Percentiles rank a stretch among this genome's conserved stretches.
phyloP scores from a whole-genome alignment of 92 coral and sea anemone species.

The Heteractis magnifica region DNA sequence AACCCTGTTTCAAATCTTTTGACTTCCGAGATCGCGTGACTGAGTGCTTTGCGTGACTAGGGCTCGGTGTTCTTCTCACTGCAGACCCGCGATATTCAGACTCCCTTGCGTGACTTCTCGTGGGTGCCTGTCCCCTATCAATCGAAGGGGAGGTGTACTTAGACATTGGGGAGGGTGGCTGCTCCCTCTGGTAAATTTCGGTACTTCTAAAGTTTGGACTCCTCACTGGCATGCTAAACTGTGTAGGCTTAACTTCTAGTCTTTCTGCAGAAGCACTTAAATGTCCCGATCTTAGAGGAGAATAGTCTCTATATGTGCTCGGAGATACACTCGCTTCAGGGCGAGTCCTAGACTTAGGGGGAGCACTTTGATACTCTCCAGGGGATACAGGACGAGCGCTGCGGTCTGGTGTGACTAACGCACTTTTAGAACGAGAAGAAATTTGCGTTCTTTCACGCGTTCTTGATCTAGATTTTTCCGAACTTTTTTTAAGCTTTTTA shows the following conservation, averaged over 20 bases:
- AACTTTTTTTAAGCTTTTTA: constrained; percentile 74
- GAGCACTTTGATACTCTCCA: constrained; percentile 32
- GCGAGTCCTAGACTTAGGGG: constrained; percentile 38
- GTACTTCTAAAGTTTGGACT: constrained; percentile 11
- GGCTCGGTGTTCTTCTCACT: neutral
- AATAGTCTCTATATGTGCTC: constrained; percentile 36
- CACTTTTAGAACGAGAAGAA: constrained; percentile 60
- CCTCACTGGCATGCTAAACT: constrained; percentile 19
- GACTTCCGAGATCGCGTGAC: constrained; percentile 30
- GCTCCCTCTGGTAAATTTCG: constrained; percentile 1
- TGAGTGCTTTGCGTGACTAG: constrained; percentile 20
- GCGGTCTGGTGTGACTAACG: constrained; percentile 35
- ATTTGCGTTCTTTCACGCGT: constrained; percentile 40
- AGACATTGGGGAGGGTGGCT: neutral
- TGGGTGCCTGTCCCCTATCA: neutral
- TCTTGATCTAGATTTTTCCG: constrained; percentile 50
- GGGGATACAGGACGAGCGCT: constrained; percentile 12
- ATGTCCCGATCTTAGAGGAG: constrained; percentile 39
- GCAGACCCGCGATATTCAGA: neutral
- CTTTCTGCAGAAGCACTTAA: constrained; percentile 23
- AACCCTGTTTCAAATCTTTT: constrained; percentile 6
- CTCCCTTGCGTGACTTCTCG: constrained; percentile 32
- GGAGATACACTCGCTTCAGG: constrained; percentile 42
- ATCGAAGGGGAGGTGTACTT: constrained; percentile 1
- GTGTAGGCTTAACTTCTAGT: constrained; percentile 26